A percentile compares a stretch with the other conserved stretches of the same genome.
Evolutionary conservation across 1,140 invertebrate genomes (phyloP).

Genomic region (Globodera rostochiensis): DNA sequence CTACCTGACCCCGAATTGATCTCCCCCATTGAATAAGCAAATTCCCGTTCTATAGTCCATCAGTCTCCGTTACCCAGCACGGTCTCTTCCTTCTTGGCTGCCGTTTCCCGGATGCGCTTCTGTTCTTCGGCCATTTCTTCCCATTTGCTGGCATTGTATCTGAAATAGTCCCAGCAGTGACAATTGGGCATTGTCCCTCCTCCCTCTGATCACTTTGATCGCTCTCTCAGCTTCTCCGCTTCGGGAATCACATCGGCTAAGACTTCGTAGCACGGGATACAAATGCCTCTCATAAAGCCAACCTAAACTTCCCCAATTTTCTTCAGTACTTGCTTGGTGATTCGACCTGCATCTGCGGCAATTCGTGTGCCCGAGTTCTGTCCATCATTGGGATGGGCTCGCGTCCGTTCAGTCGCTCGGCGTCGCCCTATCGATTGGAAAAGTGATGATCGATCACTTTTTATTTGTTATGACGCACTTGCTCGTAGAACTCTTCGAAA

Average conservation of each 20-base stretch:
- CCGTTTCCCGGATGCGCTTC: constrained; percentile 13
- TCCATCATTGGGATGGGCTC: constrained; percentile 83
- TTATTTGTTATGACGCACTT: constrained; percentile 68
- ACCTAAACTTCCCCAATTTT: constrained; percentile 21
- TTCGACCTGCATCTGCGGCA: constrained; percentile 68
- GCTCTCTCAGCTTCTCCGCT: constrained; percentile 75
- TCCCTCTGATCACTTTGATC: constrained; percentile 68
- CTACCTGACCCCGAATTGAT: too few relatives aligned
- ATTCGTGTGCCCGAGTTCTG: constrained; percentile 74
- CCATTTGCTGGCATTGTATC: constrained; percentile 68
- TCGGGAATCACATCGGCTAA: constrained; percentile 75
- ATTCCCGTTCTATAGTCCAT: neutral
- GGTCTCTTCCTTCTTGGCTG: constrained; percentile 17
- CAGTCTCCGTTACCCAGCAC: constrained; percentile 20
- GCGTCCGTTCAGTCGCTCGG: constrained; percentile 74
- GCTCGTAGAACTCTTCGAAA: constrained; percentile 83
- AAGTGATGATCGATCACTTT: neutral
- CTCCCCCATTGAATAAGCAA: too few relatives aligned
- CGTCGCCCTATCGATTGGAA: constrained; percentile 71
- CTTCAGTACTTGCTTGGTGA: neutral
- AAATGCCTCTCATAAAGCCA: constrained; percentile 71
- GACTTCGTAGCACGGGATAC: constrained; percentile 78
- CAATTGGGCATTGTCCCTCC: constrained; percentile 52
- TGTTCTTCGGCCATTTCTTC: constrained; percentile 67
- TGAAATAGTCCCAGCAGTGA: constrained; percentile 57